Evolutionary conservation across 2,113 vertebrate species (phyloP).

Genomic region (Craseonycteris thonglongyai): DNA sequence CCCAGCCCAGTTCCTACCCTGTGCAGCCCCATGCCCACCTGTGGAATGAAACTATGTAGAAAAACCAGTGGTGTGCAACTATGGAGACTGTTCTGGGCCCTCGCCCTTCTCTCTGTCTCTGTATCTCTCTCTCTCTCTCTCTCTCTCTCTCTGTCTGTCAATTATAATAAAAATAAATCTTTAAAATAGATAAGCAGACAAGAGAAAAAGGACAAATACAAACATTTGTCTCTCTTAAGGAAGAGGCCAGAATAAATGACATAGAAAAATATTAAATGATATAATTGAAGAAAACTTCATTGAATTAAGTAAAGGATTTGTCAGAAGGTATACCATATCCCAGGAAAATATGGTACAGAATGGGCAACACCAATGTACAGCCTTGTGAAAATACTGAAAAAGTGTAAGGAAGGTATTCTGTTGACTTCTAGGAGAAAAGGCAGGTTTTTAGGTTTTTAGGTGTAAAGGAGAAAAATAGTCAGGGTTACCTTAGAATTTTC

Average conservation of each 20-base stretch:
- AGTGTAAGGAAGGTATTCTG: background rate
- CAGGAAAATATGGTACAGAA: background rate
- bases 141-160: no score
- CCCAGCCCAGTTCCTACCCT: no score
- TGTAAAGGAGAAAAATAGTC: background rate
- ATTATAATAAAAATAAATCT: no score
- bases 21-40: no score
- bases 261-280: conserved; percentile 8
- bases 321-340: background rate
- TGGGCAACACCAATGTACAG: rapidly evolving
- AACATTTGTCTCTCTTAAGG: background rate
- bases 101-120: no score
- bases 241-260: background rate
- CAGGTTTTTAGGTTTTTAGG: background rate
- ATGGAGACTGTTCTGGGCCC: no score
- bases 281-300: conserved; percentile 29
- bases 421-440: background rate
- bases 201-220: background rate
- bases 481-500: background rate
- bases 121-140: no score
- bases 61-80: no score
- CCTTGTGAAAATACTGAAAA: background rate
- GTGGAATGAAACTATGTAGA: no score
- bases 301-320: background rate
- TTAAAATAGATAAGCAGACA: background rate